Evolutionary conservation across 2,113 vertebrate species (phyloP), one percentile per base, ranked within the genome.

Genomic region (Saguinus imperator): DNA sequence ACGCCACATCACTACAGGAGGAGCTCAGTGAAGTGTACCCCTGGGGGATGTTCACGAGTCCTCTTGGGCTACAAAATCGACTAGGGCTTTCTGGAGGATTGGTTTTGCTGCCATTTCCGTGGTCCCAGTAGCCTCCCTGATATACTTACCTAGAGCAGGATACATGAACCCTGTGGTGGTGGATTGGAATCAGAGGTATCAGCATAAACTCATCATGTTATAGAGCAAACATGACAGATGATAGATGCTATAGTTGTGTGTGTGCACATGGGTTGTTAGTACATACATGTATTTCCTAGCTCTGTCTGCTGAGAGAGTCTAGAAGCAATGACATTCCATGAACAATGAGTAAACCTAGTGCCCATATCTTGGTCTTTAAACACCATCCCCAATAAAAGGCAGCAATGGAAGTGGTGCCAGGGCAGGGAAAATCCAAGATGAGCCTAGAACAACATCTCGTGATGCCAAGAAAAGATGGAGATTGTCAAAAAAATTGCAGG

Each of bases 101-200:
- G n/a, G 16, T 40, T 70, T 70, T 57, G 43, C n/a, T 72, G 12
- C 37, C 5, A n/a, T 48, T 93, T 73, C 68, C 21, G 3, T 1
- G 37, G n/a, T 5, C 1, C 50, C 3, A 6, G 35, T 17, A 18
- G n/a, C 25, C 16, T 89, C 7, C 45, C 8, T 16, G 0, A 0
- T 18, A 21, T 55, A 5, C 55, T 87, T 57, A n/a, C 48, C 64
- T 40, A 64, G 57, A 40, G 17, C 82, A 87, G 27, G 11, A 25
- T 58, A 50, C 9, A 50, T 0, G 37, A 76, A 20, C 64, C 8
- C 14, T 75, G 64, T 32, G 29, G 43, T 37, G 1, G 10, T 80
- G 14, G 76, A 27, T 12, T 79, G 18, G 23, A 61, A 32, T 37
- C 27, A 21, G 64, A 83, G 43, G 58, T 32, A 4, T 50, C 40